Conservation (phyloP, 2,113 vertebrate genomes). For the Lamprologus ornatipinnis region DNA sequence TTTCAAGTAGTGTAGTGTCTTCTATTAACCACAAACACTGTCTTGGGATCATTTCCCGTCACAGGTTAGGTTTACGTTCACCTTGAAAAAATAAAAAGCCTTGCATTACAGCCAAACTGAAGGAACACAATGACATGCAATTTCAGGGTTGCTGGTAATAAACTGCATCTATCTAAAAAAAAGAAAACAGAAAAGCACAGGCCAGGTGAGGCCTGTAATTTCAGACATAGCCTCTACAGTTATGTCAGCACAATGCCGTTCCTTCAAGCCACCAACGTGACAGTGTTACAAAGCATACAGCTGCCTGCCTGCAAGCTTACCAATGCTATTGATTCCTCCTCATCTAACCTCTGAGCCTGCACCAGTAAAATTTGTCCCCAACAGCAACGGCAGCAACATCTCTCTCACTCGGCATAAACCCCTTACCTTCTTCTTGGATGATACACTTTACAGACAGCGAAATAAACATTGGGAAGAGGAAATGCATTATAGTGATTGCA, state of each 20-base stretch:
- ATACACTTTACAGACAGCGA: background rate
- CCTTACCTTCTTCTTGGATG: background rate
- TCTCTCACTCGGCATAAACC: background rate
- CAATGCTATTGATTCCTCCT: constrained; percentile 17
- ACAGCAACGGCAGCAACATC: background rate
- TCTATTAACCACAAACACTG: background rate
- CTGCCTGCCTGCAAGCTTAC: background rate
- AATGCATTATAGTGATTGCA: background rate
- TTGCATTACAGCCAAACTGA: background rate
- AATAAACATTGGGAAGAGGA: background rate
- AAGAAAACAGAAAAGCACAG: background rate
- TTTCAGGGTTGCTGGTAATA: background rate
- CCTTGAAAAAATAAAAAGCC: background rate
- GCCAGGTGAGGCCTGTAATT: constrained; percentile 39
- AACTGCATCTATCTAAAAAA: background rate
- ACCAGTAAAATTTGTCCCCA: background rate
- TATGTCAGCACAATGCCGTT: constrained; percentile 12
- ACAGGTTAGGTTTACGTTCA: background rate
- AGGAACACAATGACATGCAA: background rate
- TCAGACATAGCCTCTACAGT: background rate
- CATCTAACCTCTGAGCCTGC: background rate
- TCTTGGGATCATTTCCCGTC: background rate
- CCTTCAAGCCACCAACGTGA: constrained; percentile 2
- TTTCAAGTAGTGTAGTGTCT: background rate
- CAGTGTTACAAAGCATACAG: background rate